These are phyloP conservation scores for Argyrosomus japonicus DNA, from an alignment of 2,113 vertebrate species.

Conservation along the genomic window DNA sequence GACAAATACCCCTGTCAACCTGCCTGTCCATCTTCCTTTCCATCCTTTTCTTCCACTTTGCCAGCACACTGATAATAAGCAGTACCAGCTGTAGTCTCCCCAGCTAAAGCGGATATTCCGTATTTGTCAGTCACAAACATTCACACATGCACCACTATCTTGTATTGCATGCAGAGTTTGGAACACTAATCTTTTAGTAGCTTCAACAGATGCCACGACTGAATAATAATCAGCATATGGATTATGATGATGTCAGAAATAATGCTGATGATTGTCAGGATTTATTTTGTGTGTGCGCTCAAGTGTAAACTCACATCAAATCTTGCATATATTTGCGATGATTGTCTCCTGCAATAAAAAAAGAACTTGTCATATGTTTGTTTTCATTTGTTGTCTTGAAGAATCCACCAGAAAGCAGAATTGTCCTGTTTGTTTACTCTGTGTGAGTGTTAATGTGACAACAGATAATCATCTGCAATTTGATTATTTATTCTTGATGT, in stretches of 20 bases:
- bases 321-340: not conserved
- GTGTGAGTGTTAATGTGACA: not conserved
- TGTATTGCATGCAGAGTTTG: slow-evolving; percentile 2
- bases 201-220: not conserved
- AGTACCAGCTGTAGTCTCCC: slow-evolving; percentile 23
- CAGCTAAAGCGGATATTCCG: slow-evolving; percentile 34
- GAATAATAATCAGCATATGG: slow-evolving; percentile 13
- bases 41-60: slow-evolving; percentile 35
- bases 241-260: slow-evolving; percentile 18
- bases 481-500: slow-evolving; percentile 26
- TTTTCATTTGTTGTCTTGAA: not conserved
- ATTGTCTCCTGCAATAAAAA: not conserved
- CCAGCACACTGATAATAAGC: slow-evolving; percentile 24
- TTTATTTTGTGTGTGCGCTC: not conserved
- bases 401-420: not conserved
- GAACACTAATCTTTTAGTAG: slow-evolving; percentile 20
- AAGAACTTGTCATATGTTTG: not conserved
- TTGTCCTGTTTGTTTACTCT: not conserved
- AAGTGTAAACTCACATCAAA: not conserved
- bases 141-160: not conserved
- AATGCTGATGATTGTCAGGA: not conserved
- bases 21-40: slow-evolving; percentile 44
- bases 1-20: slow-evolving; percentile 42
- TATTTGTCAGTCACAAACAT: slow-evolving; percentile 19
- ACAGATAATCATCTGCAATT: slow-evolving; percentile 25